Base-by-base conservation (phyloP, 2,797 vertebrate genomes). In the Nasua narica region DNA sequence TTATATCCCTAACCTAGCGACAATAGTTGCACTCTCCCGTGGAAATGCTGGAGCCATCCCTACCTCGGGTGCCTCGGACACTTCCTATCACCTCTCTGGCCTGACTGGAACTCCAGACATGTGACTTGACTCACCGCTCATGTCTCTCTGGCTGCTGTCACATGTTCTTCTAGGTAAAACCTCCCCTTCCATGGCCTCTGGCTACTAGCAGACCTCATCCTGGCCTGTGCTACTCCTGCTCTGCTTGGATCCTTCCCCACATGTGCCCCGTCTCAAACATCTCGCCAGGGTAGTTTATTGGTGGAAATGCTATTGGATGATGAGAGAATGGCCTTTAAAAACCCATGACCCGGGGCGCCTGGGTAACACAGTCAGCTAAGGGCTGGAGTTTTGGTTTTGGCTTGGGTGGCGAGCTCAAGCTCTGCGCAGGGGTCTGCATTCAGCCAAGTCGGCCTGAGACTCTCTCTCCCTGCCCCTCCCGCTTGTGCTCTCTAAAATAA, bases 21-120 rank as follows among this genome's bases (percentile, higher is more conserved):
- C 62, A 7, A 18, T 1, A 46, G 37, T n/a, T 52, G 54, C 37
- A 12, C 32, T 56, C 35, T 25, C 46, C 52, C 32, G 3, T 7
- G 37, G 14, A 14, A 37, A 35, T 0, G 0, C 4, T 1, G 27
- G 62, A 35, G 67, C 50, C 48, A 1, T 27, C 1, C 12, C 40
- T 2, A 7, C 27, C 16, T 9, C 16, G 50, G 11, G 3, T 11
- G n/a, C 10, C 43, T 37, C 19, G 32, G 15, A 35, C 14, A 15
- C 27, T 15, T 32, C 67, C 50, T 7, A 0, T 21, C 40, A 21
- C 10, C 35, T 1, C 16, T 92, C 23, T 10, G 18, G 16, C 4
- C 27, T 8, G 15, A 43, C 15, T 16, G 14, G 81, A 35, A 12
- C 46, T 58, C 50, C 35, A 19, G 91, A 2, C 10, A 8, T 2